Conservation (phyloP, 35 echinoderm and acorn worm genomes). For the Eucidaris tribuloides region DNA sequence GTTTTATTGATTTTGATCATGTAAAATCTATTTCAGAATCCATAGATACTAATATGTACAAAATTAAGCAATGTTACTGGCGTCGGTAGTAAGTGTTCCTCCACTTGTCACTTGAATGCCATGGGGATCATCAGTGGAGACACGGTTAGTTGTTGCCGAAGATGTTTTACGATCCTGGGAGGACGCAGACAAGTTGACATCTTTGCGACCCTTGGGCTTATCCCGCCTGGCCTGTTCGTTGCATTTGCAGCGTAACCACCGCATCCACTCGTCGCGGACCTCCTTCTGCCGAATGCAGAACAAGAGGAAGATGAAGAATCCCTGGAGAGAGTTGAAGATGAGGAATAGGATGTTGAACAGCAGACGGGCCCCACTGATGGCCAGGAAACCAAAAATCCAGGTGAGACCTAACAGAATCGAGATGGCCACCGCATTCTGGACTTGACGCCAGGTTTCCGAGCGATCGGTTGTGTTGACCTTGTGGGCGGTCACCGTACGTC, state of each 20-base stretch:
- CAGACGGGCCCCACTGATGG: constrained; percentile 5
- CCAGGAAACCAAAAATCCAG: constrained; percentile 36
- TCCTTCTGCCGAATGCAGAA: constrained; percentile 43
- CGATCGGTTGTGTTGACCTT: background rate
- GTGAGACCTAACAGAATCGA: constrained; percentile 25
- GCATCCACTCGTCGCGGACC: background rate
- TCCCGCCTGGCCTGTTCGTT: too few species aligned
- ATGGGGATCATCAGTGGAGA: too few species aligned
- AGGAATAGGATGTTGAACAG: constrained; percentile 34
- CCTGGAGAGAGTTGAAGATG: constrained; percentile 55
- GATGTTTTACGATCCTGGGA: background rate
- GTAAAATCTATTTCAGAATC: too few species aligned
- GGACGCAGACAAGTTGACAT: too few species aligned
- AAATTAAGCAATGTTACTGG: too few species aligned
- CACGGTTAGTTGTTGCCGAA: background rate
- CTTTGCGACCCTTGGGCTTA: background rate
- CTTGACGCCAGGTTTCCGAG: background rate
- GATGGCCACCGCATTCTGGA: constrained; percentile 33
- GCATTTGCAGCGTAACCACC: background rate
- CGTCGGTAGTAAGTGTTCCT: constrained; percentile 2
- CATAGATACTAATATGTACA: too few species aligned
- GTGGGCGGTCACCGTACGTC: background rate
- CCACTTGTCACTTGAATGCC: constrained; percentile 5
- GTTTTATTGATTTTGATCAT: too few species aligned
- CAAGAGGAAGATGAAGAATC: constrained; percentile 74